phyloP scores from a whole-genome alignment of 2,797 vertebrate genomes.

The Aselliscus stoliczkanus region DNA sequence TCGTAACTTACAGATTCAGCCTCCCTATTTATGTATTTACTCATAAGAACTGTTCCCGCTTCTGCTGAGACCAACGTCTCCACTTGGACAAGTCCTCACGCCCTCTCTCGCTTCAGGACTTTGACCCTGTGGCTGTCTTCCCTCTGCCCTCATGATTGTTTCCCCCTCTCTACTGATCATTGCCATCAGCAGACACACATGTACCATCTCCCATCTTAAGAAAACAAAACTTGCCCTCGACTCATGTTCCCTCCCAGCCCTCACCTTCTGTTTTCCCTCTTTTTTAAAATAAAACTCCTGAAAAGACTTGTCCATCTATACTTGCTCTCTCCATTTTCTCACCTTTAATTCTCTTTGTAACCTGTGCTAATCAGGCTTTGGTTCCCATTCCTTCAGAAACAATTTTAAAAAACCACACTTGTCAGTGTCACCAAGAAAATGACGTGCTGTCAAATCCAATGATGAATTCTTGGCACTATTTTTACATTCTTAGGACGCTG shows the following conservation, averaged over 20 bases:
- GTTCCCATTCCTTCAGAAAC: not conserved
- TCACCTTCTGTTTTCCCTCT: not conserved
- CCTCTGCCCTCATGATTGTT: not conserved
- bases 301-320: not conserved
- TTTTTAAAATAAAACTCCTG: not conserved
- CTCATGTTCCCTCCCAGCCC: not conserved
- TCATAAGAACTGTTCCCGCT: not conserved
- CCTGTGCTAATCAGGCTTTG: not conserved
- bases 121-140: not conserved
- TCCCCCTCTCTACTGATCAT: not conserved
- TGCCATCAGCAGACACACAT: not conserved
- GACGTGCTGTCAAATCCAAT: not conserved
- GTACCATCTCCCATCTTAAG: not conserved
- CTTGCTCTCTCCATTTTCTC: not conserved
- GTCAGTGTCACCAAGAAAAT: not conserved
- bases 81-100: no score
- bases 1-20: not conserved
- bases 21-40: not conserved
- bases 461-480: not conserved
- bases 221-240: not conserved
- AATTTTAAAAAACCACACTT: not conserved
- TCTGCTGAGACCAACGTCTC: not conserved
- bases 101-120: not conserved
- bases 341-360: slow-evolving; percentile 9
- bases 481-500: not conserved